phyloP scores from a whole-genome alignment of 2,113 vertebrate genomes.

The Alexandromys fortis region DNA sequence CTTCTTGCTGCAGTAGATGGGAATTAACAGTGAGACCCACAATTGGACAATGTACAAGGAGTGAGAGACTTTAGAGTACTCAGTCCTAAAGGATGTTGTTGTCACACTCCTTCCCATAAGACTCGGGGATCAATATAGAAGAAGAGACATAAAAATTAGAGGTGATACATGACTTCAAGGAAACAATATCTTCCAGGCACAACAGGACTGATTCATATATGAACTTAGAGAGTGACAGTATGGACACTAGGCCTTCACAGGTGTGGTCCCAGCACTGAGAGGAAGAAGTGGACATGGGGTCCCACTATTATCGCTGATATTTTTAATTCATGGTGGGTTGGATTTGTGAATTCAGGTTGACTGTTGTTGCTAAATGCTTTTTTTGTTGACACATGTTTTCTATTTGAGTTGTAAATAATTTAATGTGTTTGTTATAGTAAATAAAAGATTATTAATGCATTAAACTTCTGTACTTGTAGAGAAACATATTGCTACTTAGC shows the following conservation, averaged over 20 bases:
- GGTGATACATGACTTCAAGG: neutral
- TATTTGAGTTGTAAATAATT: conserved; percentile 19
- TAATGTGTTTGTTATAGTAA: neutral
- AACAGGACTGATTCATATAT: neutral
- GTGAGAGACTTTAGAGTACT: neutral
- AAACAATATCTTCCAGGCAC: neutral
- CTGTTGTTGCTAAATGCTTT: neutral
- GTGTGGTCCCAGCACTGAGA: neutral
- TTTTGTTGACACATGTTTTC: neutral
- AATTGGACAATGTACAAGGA: neutral
- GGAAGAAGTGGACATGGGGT: neutral
- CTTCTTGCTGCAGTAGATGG: neutral
- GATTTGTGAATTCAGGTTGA: neutral
- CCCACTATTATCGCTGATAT: neutral
- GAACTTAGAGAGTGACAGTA: neutral
- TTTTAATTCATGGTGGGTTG: neutral
- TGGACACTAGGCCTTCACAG: neutral
- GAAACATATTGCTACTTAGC: neutral
- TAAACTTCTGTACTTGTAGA: neutral
- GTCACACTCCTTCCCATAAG: neutral
- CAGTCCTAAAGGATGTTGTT: neutral
- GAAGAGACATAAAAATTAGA: neutral
- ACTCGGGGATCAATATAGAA: neutral
- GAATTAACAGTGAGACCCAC: neutral
- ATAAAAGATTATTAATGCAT: neutral